phyloP scores from a whole-genome alignment of 2,888 invertebrate genomes.

The Eupeodes latifasciatus region DNA sequence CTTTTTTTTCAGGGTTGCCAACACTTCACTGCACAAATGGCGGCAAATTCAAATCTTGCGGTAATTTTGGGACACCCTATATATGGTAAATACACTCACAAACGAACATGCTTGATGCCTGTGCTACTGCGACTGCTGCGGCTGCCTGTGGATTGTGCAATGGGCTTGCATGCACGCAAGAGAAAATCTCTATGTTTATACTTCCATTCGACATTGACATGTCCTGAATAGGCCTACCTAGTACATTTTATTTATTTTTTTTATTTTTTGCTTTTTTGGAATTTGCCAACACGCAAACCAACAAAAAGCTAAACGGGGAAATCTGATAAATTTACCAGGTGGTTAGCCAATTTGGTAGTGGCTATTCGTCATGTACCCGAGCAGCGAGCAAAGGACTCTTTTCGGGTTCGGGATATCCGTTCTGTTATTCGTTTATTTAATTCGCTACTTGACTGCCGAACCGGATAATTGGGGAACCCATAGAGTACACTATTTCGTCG shows the following conservation, averaged over 20 bases:
- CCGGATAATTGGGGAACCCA: constrained; percentile 61
- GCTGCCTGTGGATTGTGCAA: background rate
- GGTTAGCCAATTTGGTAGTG: constrained; percentile 67
- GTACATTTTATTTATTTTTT: background rate
- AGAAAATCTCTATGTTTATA: constrained; percentile 1
- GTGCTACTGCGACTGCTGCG: no score
- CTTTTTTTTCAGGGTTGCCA: no score
- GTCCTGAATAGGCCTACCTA: constrained; percentile 15
- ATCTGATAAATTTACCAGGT: constrained; percentile 73
- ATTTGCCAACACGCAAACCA: constrained; percentile 31
- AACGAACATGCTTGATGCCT: background rate
- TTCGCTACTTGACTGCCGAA: constrained; percentile 60
- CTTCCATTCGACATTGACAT: constrained; percentile 26
- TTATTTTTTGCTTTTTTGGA: background rate
- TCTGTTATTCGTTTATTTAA: constrained; percentile 66
- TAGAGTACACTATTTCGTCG: constrained; percentile 38
- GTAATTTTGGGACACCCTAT: no score
- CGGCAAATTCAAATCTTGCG: no score
- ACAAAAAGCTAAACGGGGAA: constrained; percentile 64
- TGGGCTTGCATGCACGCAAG: background rate
- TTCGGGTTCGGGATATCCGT: constrained; percentile 27
- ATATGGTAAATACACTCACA: background rate
- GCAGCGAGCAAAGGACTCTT: constrained; percentile 29
- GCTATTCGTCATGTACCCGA: constrained; percentile 22
- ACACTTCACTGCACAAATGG: no score